Conservation (phyloP, 30 jellyfish, hydroid and myxozoan species). For the Euphysa ruthae region DNA sequence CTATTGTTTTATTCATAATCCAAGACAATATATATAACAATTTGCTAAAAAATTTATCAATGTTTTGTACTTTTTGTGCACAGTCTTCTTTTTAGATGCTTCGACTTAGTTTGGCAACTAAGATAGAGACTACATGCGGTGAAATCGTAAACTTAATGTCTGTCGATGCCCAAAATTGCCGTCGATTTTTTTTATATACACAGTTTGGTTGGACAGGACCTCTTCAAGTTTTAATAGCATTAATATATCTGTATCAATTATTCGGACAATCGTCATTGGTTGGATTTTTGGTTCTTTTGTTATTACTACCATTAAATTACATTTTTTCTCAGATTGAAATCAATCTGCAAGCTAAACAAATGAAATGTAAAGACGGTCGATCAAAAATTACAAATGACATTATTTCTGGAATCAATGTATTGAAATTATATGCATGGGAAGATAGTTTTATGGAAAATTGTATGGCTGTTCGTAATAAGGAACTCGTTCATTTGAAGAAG, state of each 20-base stretch:
- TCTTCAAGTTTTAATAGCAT: slow-evolving; percentile 55
- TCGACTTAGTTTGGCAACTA: no score
- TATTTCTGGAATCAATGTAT: slow-evolving; percentile 76
- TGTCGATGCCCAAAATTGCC: slow-evolving; percentile 81
- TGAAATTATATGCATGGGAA: slow-evolving; percentile 97
- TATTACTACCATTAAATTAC: slow-evolving; percentile 61
- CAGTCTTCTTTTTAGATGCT: no score
- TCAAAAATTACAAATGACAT: slow-evolving; percentile 71
- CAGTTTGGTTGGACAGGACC: slow-evolving; percentile 93
- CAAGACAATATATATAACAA: no score
- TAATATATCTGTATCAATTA: slow-evolving; percentile 38
- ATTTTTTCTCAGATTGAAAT: slow-evolving; percentile 17
- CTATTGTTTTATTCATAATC: no score
- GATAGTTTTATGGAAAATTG: slow-evolving; percentile 59
- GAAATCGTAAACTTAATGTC: slow-evolving; percentile 88
- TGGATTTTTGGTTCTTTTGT: slow-evolving; percentile 60
- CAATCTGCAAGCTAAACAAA: slow-evolving; percentile 41
- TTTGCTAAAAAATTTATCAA: no score
- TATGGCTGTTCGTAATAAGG: slow-evolving; percentile 42
- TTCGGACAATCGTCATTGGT: slow-evolving; percentile 84
- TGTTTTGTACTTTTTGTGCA: no score
- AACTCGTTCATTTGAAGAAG: slow-evolving; percentile 35
- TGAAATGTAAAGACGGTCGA: slow-evolving; percentile 77
- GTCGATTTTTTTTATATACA: slow-evolving; percentile 53
- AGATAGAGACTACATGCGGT: no score